A percentile compares a stretch with the other conserved stretches of the same genome.
Conservation (phyloP, 2,113 vertebrate species). For the Ciconia stormi region DNA sequence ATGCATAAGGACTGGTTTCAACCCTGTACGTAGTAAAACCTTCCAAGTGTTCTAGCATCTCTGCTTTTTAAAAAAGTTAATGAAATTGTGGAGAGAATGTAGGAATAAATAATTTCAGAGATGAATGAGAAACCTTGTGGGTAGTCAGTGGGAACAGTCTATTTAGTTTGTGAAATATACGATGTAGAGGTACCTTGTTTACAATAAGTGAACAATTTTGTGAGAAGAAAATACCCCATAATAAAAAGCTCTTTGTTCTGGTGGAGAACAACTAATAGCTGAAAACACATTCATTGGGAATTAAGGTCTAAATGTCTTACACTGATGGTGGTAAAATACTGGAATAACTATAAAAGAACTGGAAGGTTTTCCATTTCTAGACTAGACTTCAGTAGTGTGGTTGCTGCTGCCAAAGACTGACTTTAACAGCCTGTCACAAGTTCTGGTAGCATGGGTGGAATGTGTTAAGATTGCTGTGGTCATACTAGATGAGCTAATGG, state of each 20-base stretch:
- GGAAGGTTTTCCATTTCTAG: neutral
- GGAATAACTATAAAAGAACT: neutral
- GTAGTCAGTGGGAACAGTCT: neutral
- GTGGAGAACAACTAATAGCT: neutral
- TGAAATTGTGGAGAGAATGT: neutral
- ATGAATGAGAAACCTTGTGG: neutral
- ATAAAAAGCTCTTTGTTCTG: neutral
- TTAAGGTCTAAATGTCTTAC: neutral
- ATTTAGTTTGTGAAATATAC: neutral
- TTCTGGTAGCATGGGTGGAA: neutral
- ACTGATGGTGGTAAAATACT: neutral
- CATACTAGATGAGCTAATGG: conserved; percentile 26
- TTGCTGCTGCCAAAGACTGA: neutral
- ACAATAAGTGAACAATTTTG: neutral
- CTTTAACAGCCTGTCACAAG: neutral
- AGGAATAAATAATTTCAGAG: neutral
- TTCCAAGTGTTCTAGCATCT: neutral
- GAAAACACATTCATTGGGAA: neutral
- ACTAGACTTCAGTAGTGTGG: neutral
- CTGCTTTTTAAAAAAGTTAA: neutral
- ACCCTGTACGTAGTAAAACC: neutral
- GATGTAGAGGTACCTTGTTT: neutral
- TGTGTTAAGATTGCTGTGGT: conserved; percentile 4
- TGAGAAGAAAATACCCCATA: neutral
- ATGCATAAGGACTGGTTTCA: neutral